Base-by-base conservation (phyloP, 92 coral and sea anemone species). In the Epizoanthus illoricatus region DNA sequence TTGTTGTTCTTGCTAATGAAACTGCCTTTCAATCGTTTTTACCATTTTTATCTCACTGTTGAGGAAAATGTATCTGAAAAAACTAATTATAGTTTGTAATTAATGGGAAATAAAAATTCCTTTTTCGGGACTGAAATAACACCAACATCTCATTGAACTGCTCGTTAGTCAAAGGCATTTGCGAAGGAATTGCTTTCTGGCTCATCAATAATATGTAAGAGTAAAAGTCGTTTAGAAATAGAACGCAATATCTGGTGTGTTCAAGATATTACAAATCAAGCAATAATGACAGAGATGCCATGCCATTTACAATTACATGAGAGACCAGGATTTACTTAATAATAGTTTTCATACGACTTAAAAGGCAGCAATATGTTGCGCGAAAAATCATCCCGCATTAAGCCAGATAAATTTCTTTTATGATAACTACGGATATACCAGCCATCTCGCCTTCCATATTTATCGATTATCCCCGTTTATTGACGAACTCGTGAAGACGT, bases 1-100 rank as follows among this genome's bases (percentile, higher is more conserved):
- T 56, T 56, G 52, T 15, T 33, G 17, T 28, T n/a, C 61, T 56
- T 74, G 20, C 56, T 43, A 70, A 70, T 73, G 64, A 73, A 73
- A 73, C 79, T 52, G 63, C 24, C 56, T 41, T 24, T 55, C 33
- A 55, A 73, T 9, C 12, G 4, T 36, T 55, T 28, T 54, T 56
- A 45, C 54, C 73, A 5, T 18, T 69, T 39, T 74, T 66, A 74
- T 28, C 47, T 16, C 20, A 56, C 39, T 28, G 54, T 12, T 28
- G 39, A 57, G 18, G 43, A 19, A 40, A 57, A 7, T 12, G 57
- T 74, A 28, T 28, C 45, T 42, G 16, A 57, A 42, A 4, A 19
- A 5, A 45, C 21, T 73, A 16, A 23, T 52, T 33, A 55, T 47
- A 23, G 5, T 56, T 7, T 45, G 72, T 36, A 67, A 3, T 67